phyloP scores from a whole-genome alignment of 2,888 invertebrate species.

The Alviniconcha strummeri region DNA sequence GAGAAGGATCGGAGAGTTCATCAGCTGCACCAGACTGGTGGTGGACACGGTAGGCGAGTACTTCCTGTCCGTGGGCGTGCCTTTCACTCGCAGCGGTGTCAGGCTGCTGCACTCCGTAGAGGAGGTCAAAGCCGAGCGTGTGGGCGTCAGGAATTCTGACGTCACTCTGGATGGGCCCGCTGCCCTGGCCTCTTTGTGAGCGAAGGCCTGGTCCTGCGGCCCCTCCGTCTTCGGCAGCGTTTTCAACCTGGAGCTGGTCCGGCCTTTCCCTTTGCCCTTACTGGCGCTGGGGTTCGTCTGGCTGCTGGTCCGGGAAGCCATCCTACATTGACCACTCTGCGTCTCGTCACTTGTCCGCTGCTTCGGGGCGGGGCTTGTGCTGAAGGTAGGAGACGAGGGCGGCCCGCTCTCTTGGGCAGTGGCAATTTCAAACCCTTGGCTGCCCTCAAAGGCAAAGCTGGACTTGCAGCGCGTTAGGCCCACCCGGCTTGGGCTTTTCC shows the following conservation, averaged over 20 bases:
- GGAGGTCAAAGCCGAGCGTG: background rate
- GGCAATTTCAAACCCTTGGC: conserved; percentile 53
- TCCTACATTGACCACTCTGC: too few species aligned
- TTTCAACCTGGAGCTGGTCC: background rate
- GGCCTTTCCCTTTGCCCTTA: too few species aligned
- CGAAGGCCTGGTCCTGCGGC: too few species aligned
- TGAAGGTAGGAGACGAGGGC: conserved; percentile 22
- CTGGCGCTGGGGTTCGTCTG: too few species aligned
- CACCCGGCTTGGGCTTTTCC: background rate
- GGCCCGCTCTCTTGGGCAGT: background rate
- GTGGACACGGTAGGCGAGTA: conserved; percentile 60
- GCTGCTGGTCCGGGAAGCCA: too few species aligned
- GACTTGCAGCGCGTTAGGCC: background rate
- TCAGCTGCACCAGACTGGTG: conserved; percentile 58
- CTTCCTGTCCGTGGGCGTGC: conserved; percentile 36
- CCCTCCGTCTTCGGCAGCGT: too few species aligned
- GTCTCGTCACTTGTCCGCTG: too few species aligned
- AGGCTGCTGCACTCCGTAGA: background rate
- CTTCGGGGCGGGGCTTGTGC: conserved; percentile 27
- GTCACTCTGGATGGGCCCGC: background rate
- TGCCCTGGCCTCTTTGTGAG: background rate
- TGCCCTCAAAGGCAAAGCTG: conserved; percentile 29
- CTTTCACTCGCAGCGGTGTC: conserved; percentile 14
- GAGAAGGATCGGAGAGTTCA: conserved; percentile 60
- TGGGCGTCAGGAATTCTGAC: background rate